A percentile compares a stretch with the other conserved stretches of the same genome.
phyloP scores from a whole-genome alignment of 2,113 vertebrate genomes.

The Odontesthes bonariensis region DNA sequence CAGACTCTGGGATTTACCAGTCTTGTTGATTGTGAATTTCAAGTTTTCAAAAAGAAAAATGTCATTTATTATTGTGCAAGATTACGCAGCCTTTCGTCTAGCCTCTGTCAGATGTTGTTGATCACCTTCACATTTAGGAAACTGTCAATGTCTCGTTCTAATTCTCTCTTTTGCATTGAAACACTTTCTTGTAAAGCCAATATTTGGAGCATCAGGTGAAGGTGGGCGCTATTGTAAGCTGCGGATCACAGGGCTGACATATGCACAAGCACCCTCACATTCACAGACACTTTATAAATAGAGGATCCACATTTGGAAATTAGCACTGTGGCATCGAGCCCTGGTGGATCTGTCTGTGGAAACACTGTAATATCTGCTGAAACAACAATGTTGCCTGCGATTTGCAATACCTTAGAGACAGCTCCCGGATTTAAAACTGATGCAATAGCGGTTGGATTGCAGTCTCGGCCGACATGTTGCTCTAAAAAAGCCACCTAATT shows the following conservation, averaged over 20 bases:
- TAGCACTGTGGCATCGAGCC: not conserved
- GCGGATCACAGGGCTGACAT: not conserved
- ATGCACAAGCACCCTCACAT: not conserved
- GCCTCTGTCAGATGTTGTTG: too few species aligned
- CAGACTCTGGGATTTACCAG: not conserved
- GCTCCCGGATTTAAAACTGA: conserved; percentile 17
- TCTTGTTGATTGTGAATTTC: not conserved
- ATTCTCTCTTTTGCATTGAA: not conserved
- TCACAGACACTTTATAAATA: conserved; percentile 42
- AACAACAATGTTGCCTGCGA: conserved; percentile 1
- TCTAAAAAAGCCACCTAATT: conserved; percentile 17
- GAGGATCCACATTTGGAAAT: conserved; percentile 44
- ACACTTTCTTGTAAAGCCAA: not conserved
- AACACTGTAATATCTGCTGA: conserved; percentile 14
- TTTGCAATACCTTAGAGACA: conserved; percentile 46
- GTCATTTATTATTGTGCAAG: not conserved
- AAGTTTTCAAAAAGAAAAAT: not conserved
- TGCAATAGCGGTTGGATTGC: conserved; percentile 25
- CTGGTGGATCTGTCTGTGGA: not conserved
- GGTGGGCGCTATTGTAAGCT: not conserved
- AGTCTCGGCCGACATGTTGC: not conserved
- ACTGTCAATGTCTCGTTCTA: not conserved
- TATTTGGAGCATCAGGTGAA: not conserved
- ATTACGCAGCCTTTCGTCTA: not conserved
- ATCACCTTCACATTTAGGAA: not conserved